Base-by-base conservation (phyloP, 2,113 vertebrate species). In the Notarius quadriscutis region DNA sequence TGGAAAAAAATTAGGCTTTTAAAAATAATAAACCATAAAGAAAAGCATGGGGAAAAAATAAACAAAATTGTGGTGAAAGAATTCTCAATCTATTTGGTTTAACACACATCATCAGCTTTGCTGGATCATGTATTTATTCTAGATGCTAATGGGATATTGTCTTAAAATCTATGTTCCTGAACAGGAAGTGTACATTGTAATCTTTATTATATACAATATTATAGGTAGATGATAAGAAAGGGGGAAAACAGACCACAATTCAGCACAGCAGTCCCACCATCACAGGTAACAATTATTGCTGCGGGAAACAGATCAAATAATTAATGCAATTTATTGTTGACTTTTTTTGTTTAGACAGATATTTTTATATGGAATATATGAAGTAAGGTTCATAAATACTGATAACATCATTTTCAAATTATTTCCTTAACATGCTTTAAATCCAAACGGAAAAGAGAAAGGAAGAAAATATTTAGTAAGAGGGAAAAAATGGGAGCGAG, bases 211-310 rank as follows among this genome's bases (percentile, higher is more conserved):
- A 14, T 67, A 67, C n/a, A 67, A n/a, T 67, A 62, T 3, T 62
- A 77, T 25, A 18, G 65, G n/a, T 69, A 34, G 17, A 34, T 34
- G 20, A 41, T 41, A 6, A 63, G 27, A 30, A 0, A 5, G 6
- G 57, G 12, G 7, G 48, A 62, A 41, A 62, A 88, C 84, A 60
- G n/a, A 86, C 87, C 84, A 63, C 84, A 86, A 27, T 10, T 77
- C 22, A 88, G 25, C 0, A 12, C 18, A 65, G 48, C 60, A 11
- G 34, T 50, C 0, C 15, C 8, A 0, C 81, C 10, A 81, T 88
- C 69, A 86, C 87, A 88, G 57, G 41, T 27, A 58, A 82, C 7
- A 50, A 22, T 75, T 34, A 30, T 77, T 25, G 18, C 60, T 62
- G 60, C 1, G 8, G 20, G 60, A 62, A 62, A 62, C 18, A 62